These are phyloP conservation scores for Cnemophilus loriae DNA, from an alignment of 2,113 vertebrate species.

Conservation along the genomic window DNA sequence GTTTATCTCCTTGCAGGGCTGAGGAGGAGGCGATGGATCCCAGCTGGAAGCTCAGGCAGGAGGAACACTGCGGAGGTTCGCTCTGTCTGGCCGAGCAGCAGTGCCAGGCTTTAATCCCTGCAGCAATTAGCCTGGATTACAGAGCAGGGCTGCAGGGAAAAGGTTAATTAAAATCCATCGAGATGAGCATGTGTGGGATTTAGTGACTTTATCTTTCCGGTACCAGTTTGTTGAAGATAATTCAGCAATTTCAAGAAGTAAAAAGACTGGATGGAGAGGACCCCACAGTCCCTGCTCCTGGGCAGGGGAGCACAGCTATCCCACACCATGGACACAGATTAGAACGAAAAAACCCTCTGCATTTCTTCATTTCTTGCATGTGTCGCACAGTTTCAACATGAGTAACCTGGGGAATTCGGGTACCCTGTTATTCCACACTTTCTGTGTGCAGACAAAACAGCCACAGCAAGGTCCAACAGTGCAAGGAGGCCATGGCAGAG, in stretches of 20 bases:
- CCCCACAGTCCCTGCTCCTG: neutral
- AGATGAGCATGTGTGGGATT: conserved; percentile 29
- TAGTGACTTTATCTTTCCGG: neutral
- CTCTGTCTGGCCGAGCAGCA: neutral
- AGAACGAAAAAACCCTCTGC: neutral
- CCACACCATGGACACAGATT: accelerated
- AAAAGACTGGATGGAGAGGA: neutral
- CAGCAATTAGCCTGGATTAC: conserved; percentile 33
- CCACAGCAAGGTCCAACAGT: neutral
- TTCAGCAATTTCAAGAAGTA: neutral
- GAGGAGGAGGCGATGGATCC: conserved; percentile 40
- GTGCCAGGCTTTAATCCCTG: conserved; percentile 20
- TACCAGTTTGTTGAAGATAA: neutral
- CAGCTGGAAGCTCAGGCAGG: conserved; percentile 29
- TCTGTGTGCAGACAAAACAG: neutral
- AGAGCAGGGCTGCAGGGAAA: neutral
- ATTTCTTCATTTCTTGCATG: accelerated
- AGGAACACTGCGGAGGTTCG: neutral
- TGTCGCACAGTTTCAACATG: neutral
- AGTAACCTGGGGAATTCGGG: accelerated
- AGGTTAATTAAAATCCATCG: conserved; percentile 28
- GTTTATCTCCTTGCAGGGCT: conserved; percentile 21
- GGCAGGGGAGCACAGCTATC: neutral
- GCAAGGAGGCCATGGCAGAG: neutral
- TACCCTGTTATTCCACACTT: neutral